Percentiles rank a stretch among this genome's conserved stretches.
Evolutionary conservation across 2,113 vertebrate genomes (phyloP).

Genomic region (Azemiops feae): DNA sequence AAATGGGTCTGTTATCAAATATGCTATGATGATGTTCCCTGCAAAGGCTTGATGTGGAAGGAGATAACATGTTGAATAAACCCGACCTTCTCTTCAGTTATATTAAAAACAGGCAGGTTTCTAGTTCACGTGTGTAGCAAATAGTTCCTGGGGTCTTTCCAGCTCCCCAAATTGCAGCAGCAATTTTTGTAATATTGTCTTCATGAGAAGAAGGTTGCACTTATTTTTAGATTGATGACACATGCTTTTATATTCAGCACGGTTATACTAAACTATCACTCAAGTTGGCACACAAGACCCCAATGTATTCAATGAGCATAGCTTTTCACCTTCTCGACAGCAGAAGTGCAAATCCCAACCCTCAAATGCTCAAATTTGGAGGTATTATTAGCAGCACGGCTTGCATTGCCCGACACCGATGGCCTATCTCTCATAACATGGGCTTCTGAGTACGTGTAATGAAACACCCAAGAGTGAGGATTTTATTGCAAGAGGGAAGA

Average conservation of each 20-base stretch:
- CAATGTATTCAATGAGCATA: neutral
- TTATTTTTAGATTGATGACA: neutral
- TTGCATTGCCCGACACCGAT: neutral
- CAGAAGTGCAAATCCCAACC: neutral
- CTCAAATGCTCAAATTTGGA: neutral
- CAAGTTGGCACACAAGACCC: neutral
- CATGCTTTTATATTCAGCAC: neutral
- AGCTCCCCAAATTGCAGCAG: neutral
- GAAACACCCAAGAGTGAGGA: neutral
- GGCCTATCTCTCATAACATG: neutral
- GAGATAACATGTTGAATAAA: constrained; percentile 32
- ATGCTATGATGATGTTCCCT: constrained; percentile 22
- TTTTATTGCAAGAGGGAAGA: neutral
- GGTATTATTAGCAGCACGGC: neutral
- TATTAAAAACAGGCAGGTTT: constrained; percentile 25
- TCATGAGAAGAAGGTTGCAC: neutral
- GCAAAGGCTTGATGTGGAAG: constrained; percentile 36
- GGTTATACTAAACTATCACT: neutral
- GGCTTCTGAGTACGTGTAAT: neutral
- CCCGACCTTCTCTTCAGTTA: constrained; percentile 13
- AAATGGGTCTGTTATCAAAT: constrained; percentile 2
- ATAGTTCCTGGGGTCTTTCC: neutral
- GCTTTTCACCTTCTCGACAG: neutral
- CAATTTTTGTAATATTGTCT: neutral
- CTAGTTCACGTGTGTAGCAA: neutral